phyloP scores from a whole-genome alignment of 2,888 invertebrate species.

The Perithous albicinctus region DNA sequence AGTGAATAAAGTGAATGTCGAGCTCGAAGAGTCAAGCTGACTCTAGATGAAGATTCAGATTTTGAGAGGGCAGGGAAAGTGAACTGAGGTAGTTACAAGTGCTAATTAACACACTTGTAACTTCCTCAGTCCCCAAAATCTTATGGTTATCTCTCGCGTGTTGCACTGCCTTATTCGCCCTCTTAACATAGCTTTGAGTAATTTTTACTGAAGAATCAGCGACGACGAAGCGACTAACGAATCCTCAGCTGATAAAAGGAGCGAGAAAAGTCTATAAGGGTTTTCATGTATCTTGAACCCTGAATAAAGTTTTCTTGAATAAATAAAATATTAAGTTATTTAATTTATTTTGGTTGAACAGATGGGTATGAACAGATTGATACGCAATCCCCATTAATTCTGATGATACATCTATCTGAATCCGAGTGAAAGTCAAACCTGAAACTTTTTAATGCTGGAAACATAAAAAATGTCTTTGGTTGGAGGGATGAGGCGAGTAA shows the following conservation, averaged over 20 bases:
- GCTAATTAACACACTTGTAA: slow-evolving; percentile 57
- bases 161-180: not conserved
- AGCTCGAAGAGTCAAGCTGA: not conserved
- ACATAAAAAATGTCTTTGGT: no score
- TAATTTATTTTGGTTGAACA: no score
- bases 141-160: slow-evolving; percentile 31
- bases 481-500: no score
- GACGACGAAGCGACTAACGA: not conserved
- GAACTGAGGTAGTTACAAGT: slow-evolving; percentile 39
- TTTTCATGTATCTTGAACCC: not conserved
- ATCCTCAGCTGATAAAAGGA: not conserved
- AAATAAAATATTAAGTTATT: no score
- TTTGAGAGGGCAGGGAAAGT: slow-evolving; percentile 21
- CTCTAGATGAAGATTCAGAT: slow-evolving; percentile 25
- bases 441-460: no score
- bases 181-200: not conserved
- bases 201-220: not conserved
- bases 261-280: not conserved
- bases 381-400: no score
- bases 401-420: no score
- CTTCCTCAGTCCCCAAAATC: slow-evolving; percentile 16
- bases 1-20: not conserved
- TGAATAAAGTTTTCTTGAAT: no score
- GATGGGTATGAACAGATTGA: no score
- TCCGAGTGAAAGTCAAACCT: no score